Conservation (phyloP, 2,888 invertebrate genomes). For the Alloplasta piceator region DNA sequence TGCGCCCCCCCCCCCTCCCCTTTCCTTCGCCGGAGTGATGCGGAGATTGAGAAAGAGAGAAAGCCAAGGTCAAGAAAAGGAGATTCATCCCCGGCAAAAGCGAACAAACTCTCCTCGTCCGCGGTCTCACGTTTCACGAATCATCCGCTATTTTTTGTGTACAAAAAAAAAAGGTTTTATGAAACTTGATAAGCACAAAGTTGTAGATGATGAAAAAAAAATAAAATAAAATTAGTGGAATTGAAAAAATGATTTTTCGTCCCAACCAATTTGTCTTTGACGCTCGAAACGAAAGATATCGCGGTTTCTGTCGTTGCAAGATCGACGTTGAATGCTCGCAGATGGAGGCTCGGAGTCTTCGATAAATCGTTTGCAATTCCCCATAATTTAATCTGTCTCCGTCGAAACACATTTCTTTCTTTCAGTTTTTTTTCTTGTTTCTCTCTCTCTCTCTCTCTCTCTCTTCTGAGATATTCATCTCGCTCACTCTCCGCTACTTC, state of each 20-base stretch:
- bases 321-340: neutral
- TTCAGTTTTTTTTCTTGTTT: conserved; percentile 43
- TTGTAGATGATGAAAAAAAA: neutral
- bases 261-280: neutral
- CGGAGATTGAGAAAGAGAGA: conserved; percentile 11
- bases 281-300: neutral
- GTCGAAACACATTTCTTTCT: conserved; percentile 22
- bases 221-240: neutral
- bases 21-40: conserved; percentile 6
- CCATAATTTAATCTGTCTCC: conserved; percentile 58
- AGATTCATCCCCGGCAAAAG: conserved; percentile 14
- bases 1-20: conserved; percentile 65
- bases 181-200: neutral
- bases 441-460: too few species aligned
- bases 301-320: neutral
- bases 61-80: neutral
- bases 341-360: conserved; percentile 14
- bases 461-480: conserved; percentile 5
- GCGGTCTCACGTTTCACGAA: conserved; percentile 82
- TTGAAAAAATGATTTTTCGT: neutral
- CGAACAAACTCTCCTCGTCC: conserved; percentile 52
- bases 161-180: neutral
- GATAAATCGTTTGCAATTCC: conserved; percentile 50
- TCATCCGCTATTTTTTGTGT: conserved; percentile 54
- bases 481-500: neutral